Evolutionary conservation across 1,140 invertebrate genomes (phyloP).

Genomic region (Parapsyche elsis): DNA sequence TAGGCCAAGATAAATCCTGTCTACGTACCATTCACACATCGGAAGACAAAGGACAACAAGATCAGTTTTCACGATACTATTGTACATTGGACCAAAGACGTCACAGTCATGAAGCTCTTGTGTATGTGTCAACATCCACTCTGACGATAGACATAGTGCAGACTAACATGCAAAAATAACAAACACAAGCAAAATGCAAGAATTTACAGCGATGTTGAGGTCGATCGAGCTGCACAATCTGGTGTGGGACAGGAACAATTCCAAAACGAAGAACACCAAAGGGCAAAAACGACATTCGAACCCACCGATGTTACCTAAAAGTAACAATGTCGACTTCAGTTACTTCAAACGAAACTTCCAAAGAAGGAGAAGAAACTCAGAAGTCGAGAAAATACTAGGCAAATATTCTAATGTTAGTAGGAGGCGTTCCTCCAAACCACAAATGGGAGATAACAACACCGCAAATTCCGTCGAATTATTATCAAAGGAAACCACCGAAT

Average conservation of each 20-base stretch:
- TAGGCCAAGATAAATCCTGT: not conserved
- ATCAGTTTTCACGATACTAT: not conserved
- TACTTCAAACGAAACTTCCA: slow-evolving; percentile 48
- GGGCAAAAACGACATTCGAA: slow-evolving; percentile 1
- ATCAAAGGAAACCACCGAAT: not conserved
- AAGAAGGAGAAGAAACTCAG: slow-evolving; percentile 44
- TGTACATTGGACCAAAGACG: not conserved
- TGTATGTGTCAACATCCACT: slow-evolving; percentile 4
- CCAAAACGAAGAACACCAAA: slow-evolving; percentile 11
- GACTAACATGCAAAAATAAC: not conserved
- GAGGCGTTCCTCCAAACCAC: not conserved
- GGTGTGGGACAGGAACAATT: slow-evolving; percentile 27
- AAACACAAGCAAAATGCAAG: slow-evolving; percentile 41
- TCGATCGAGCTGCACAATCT: slow-evolving; percentile 50
- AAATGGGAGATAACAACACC: not conserved
- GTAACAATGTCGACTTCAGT: not conserved
- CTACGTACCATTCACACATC: not conserved
- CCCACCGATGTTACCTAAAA: not conserved
- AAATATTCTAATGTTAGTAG: slow-evolving; percentile 45
- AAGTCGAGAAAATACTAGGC: slow-evolving; percentile 48
- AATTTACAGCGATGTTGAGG: slow-evolving; percentile 47
- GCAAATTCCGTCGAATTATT: not conserved
- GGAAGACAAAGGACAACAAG: not conserved
- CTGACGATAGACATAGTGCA: not conserved
- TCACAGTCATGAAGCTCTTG: slow-evolving; percentile 2